These are phyloP conservation scores for Brachyrhaphis roseni DNA, from an alignment of 2,797 vertebrate genomes.

Conservation along the genomic window DNA sequence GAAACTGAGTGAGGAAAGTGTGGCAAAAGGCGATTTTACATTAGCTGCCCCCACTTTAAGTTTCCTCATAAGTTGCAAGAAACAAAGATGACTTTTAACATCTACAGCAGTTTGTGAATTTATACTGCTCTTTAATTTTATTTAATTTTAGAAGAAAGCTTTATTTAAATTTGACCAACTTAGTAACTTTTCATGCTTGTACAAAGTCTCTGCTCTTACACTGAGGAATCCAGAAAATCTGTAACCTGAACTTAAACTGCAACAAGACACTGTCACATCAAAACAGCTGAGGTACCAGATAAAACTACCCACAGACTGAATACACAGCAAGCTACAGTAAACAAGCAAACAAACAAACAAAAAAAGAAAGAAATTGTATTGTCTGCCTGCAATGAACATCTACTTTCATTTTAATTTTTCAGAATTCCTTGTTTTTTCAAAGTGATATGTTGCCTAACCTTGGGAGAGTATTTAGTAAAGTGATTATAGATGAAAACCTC, in stretches of 20 bases:
- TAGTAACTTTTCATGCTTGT: not conserved
- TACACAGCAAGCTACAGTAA: not conserved
- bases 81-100: not conserved
- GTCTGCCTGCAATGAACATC: not conserved
- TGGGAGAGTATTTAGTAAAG: not conserved
- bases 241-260: not conserved
- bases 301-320: not conserved
- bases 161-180: not conserved
- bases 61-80: not conserved
- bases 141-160: not conserved
- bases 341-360: not conserved
- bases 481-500: not conserved
- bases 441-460: not conserved
- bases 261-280: not conserved
- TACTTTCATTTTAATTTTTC: not conserved
- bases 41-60: not conserved
- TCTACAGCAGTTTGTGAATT: not conserved
- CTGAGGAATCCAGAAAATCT: not conserved
- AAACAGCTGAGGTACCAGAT: not conserved
- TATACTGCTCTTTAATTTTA: too few relatives aligned
- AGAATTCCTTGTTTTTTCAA: not conserved
- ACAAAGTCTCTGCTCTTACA: not conserved
- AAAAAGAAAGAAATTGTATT: not conserved
- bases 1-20: too few relatives aligned
- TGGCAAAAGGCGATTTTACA: too few relatives aligned